Evolutionary conservation across 2,113 vertebrate genomes (phyloP).

Genomic region (Ictidomys tridecemlineatus): DNA sequence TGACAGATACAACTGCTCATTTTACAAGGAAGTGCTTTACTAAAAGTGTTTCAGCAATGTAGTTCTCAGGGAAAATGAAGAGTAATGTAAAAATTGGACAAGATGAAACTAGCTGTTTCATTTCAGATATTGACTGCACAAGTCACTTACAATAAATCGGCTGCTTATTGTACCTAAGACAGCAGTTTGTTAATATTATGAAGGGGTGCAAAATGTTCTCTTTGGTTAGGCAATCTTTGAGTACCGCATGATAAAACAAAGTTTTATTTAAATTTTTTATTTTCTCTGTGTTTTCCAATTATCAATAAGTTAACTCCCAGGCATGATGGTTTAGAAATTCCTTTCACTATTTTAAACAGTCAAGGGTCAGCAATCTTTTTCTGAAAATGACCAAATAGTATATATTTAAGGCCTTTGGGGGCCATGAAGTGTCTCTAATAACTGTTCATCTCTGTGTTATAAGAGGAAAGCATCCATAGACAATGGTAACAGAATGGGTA

Average conservation of each 20-base stretch:
- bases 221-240: conserved; percentile 62
- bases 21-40: conserved; percentile 84
- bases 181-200: conserved; percentile 79
- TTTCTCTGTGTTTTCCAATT: conserved; percentile 48
- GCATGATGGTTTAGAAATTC: background rate
- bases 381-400: background rate
- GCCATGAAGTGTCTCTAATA: background rate
- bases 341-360: background rate
- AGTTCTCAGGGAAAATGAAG: conserved; percentile 85
- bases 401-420: background rate
- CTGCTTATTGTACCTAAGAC: conserved; percentile 79
- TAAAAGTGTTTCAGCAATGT: conserved; percentile 81
- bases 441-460: background rate
- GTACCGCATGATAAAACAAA: conserved; percentile 28
- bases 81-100: conserved; percentile 87
- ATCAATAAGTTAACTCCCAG: background rate
- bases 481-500: background rate
- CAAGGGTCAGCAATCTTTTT: background rate
- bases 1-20: conserved; percentile 84
- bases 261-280: conserved; percentile 49
- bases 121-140: conserved; percentile 84
- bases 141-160: conserved; percentile 86
- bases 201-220: conserved; percentile 74
- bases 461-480: background rate
- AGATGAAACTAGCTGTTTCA: conserved; percentile 86